A percentile compares a stretch with the other conserved stretches of the same genome.
Conservation (phyloP, 2,113 vertebrate genomes). For the Varanus komodoensis region DNA sequence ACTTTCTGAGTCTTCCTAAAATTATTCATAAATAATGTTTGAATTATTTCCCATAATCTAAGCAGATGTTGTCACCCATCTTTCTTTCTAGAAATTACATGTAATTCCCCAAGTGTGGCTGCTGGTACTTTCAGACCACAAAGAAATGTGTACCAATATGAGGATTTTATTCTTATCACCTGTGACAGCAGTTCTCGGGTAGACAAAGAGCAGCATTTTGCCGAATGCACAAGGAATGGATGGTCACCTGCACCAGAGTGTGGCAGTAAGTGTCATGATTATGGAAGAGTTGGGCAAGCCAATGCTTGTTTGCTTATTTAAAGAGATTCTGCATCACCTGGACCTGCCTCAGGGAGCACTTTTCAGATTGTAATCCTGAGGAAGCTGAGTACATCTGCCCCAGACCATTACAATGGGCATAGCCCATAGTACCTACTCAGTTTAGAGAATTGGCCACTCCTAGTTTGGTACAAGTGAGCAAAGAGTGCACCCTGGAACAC, state of each 20-base stretch:
- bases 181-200: not conserved
- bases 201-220: not conserved
- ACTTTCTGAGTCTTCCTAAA: too few relatives aligned
- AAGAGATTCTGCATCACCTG: not conserved
- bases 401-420: too few relatives aligned
- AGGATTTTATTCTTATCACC: not conserved
- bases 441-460: too few relatives aligned
- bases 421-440: too few relatives aligned
- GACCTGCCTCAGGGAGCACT: too few relatives aligned
- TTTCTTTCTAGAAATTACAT: not conserved
- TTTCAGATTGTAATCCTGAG: not conserved
- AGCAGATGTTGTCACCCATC: not conserved
- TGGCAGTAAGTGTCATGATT: not conserved
- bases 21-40: too few relatives aligned
- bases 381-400: too few relatives aligned
- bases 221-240: slow-evolving; percentile 3
- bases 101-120: not conserved
- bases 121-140: not conserved
- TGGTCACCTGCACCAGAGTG: not conserved
- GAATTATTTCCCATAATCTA: not conserved
- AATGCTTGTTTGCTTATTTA: not conserved
- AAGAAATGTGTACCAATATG: not conserved
- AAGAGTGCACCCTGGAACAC: too few relatives aligned
- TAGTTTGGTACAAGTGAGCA: too few relatives aligned
- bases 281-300: not conserved